phyloP scores from a whole-genome alignment of 2,113 vertebrate genomes.

The Thomomys bottae region DNA sequence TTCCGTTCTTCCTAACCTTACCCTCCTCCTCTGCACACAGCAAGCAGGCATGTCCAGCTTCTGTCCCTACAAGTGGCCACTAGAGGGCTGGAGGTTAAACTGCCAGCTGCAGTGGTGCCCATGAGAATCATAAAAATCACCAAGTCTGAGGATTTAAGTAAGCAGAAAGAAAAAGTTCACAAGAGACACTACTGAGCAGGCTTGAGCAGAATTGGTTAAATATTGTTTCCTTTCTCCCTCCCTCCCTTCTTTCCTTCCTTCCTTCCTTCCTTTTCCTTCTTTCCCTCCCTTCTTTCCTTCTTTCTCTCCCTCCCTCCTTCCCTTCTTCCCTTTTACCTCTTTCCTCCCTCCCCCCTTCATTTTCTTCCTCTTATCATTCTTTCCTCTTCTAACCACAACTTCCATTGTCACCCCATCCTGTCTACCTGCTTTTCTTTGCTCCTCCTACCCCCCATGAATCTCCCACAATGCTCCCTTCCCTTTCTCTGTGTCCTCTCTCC shows the following conservation, averaged over 20 bases:
- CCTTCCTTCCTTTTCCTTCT: background rate
- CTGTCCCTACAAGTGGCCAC: background rate
- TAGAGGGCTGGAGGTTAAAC: background rate
- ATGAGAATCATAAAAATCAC: background rate
- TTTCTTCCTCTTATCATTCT: background rate
- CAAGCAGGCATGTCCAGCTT: background rate
- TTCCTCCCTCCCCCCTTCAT: too few relatives aligned
- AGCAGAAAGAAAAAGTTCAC: background rate
- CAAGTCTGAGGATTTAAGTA: too few relatives aligned
- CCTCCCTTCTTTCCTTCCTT: background rate
- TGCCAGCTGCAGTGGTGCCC: background rate
- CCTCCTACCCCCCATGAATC: too few relatives aligned
- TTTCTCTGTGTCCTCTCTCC: background rate
- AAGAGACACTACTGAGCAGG: background rate
- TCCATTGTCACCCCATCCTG: background rate
- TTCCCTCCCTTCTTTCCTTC: background rate
- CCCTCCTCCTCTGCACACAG: background rate
- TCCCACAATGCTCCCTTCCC: background rate
- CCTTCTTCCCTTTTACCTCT: background rate
- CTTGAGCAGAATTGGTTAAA: rapidly evolving
- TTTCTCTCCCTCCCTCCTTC: background rate
- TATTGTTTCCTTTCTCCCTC: background rate
- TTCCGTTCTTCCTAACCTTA: background rate
- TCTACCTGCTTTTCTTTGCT: background rate
- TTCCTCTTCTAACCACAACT: background rate